phyloP scores from a whole-genome alignment of 1,140 invertebrate genomes.

The Neodiprion pinetum region DNA sequence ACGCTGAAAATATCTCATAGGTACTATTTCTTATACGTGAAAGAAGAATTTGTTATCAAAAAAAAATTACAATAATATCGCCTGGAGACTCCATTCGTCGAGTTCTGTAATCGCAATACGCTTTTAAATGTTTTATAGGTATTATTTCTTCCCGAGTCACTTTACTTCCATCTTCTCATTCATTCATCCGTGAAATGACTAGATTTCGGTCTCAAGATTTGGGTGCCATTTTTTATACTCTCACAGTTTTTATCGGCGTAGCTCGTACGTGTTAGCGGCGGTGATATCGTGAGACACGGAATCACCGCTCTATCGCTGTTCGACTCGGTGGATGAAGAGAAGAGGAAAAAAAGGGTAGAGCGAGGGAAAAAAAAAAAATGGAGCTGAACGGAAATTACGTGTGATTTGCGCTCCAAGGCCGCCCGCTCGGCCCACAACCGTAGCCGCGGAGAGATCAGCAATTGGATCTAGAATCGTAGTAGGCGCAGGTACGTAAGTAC shows the following conservation, averaged over 20 bases:
- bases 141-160: no score
- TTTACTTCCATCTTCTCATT: no score
- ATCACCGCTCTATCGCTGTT: neutral
- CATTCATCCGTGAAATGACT: no score
- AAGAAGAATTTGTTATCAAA: no score
- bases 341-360: neutral
- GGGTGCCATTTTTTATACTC: neutral
- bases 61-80: no score
- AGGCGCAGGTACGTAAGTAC: neutral
- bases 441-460: neutral
- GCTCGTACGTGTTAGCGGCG: neutral
- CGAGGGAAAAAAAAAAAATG: neutral
- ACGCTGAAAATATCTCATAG: no score
- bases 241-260: neutral
- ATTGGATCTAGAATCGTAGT: neutral
- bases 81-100: no score
- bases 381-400: neutral
- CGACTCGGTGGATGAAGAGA: constrained; percentile 1
- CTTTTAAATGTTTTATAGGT: no score
- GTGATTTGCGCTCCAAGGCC: neutral
- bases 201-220: no score
- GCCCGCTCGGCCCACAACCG: neutral
- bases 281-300: neutral
- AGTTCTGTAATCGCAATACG: no score
- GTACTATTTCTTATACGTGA: no score